phyloP scores from a whole-genome alignment of 2,888 invertebrate genomes.

The Elgonia sp. region DNA sequence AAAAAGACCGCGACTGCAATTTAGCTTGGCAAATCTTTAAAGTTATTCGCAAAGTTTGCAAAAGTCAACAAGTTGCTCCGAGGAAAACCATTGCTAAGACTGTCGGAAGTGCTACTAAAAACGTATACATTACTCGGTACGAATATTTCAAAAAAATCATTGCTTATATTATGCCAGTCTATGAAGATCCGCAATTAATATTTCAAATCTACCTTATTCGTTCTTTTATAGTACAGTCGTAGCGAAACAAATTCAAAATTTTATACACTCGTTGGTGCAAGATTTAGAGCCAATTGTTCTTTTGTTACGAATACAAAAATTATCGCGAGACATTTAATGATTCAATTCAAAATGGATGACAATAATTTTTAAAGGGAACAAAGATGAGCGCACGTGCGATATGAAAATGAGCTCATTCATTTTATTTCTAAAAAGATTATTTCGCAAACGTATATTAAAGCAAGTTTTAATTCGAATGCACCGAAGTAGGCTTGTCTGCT shows the following conservation, averaged over 20 bases:
- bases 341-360: slow-evolving; percentile 19
- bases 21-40: slow-evolving; percentile 53
- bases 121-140: slow-evolving; percentile 20
- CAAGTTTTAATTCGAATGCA: slow-evolving; percentile 45
- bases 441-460: slow-evolving; percentile 44
- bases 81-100: slow-evolving; percentile 44
- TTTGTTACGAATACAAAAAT: not conserved
- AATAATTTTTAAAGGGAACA: slow-evolving; percentile 40
- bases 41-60: slow-evolving; percentile 60
- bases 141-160: slow-evolving; percentile 44
- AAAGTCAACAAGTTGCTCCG: slow-evolving; percentile 67
- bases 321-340: slow-evolving; percentile 16
- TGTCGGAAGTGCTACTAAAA: slow-evolving; percentile 43
- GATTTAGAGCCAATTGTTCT: not conserved
- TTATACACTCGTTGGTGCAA: not conserved
- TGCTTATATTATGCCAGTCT: slow-evolving; percentile 2
- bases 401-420: slow-evolving; percentile 50
- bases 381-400: slow-evolving; percentile 40
- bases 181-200: slow-evolving; percentile 28
- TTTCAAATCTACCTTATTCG: not conserved
- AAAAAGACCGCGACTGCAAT: slow-evolving; percentile 37
- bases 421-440: slow-evolving; percentile 50
- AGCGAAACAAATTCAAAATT: not conserved
- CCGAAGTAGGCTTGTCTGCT: slow-evolving; percentile 38
- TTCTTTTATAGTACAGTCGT: not conserved